Evolutionary conservation across 2,888 invertebrate species (phyloP), one percentile per base, ranked within the genome.

Genomic region (Clistopyga incitator): DNA sequence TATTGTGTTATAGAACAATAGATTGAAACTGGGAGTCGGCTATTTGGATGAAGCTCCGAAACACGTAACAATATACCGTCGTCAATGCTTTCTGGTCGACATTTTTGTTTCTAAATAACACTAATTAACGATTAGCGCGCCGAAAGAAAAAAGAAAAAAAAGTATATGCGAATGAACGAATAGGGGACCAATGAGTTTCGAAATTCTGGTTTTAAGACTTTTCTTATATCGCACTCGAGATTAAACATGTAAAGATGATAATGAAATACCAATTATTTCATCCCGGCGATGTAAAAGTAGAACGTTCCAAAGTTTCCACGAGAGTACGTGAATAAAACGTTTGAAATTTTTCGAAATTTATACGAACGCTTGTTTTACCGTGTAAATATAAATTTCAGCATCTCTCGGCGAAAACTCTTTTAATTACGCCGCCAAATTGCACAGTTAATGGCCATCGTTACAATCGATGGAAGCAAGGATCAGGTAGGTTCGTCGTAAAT

Each of bases 101-200:
- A n/a, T 68, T 68, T 59, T 18, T 23, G 38, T 11, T 70, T 4
- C 3, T 15, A 64, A 61, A 38, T 64, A 38, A 64, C 38, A 64
- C 45, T 61, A 61, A 61, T 29, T 75, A 42, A 54, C 18, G 29
- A 68, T 71, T 59, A 56, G 61, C 59, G 47, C 59, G 29, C 54
- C 50, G 56, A 74, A 38, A 23, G 25, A 42, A 68, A 59, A 34
- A 29, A 52, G 25, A 68, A 59, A 34, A 29, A 52, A 61, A 50
- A 15, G 34, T 29, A 52, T 76, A 68, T 47, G 70, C 70, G 70
- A 78, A 70, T 71, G 56, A 78, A 70, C 61, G 78, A 78, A 78
- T 71, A 50, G 78, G 78, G 78, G 78, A 78, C 78, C 78, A 78
- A 78, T 52, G 78, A 78, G 78, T 72, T 74, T 59, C 67, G 67